phyloP scores from a whole-genome alignment of 1,140 invertebrate species.

The Aphelenchoides fujianensis region DNA sequence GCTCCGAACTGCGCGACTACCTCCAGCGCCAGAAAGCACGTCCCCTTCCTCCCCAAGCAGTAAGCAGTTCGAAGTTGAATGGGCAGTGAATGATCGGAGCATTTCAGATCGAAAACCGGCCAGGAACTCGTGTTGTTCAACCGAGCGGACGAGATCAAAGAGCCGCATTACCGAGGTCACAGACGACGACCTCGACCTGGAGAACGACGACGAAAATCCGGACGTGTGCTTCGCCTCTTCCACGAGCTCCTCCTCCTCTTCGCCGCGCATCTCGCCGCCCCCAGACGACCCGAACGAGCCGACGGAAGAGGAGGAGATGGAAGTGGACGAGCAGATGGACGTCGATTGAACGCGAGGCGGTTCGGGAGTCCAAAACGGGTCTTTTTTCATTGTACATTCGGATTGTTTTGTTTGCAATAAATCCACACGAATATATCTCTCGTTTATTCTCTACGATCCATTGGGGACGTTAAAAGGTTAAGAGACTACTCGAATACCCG shows the following conservation, averaged over 20 bases:
- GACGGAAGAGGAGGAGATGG: background rate
- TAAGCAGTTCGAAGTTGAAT: background rate
- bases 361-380: slow-evolving; percentile 2
- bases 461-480: slow-evolving; percentile 11
- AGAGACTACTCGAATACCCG: slow-evolving; percentile 12
- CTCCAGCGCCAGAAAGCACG: slow-evolving; percentile 19
- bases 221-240: background rate
- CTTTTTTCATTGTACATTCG: background rate
- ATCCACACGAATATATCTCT: background rate
- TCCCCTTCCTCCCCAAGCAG: slow-evolving; percentile 16
- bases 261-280: background rate
- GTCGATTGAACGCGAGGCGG: slow-evolving; percentile 17
- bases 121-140: slow-evolving; percentile 30
- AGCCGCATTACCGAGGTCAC: slow-evolving; percentile 18
- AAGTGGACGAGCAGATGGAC: slow-evolving; percentile 25
- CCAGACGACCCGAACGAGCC: background rate
- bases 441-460: background rate
- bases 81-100: too few relatives aligned
- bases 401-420: background rate
- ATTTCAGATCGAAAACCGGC: slow-evolving; percentile 31
- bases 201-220: background rate
- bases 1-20: slow-evolving; percentile 29
- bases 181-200: slow-evolving; percentile 21
- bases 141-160: slow-evolving; percentile 24
- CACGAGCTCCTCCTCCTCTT: background rate